A percentile compares a stretch with the other conserved stretches of the same genome.
Conservation (phyloP, 1,140 invertebrate genomes). For the Geopemphigus sp. region DNA sequence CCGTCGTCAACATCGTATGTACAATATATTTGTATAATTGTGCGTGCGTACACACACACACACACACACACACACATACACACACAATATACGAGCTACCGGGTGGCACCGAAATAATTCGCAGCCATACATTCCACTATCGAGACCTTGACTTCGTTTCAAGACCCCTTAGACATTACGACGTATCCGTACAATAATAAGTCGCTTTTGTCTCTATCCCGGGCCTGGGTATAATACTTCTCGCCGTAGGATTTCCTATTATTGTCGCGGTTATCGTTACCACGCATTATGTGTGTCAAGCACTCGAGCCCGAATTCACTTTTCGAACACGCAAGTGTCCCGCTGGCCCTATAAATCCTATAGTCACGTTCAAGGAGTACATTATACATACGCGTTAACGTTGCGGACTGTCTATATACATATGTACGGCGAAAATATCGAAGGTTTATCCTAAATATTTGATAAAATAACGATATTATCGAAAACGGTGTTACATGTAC, state of each 20-base stretch:
- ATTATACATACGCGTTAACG: background rate
- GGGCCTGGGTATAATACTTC: background rate
- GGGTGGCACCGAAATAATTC: slow-evolving; percentile 39
- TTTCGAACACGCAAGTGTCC: background rate
- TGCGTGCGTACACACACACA: background rate
- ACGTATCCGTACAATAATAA: background rate
- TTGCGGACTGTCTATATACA: background rate
- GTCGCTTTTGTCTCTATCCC: slow-evolving; percentile 30
- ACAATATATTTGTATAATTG: slow-evolving; percentile 1
- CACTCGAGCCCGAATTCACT: slow-evolving; percentile 34
- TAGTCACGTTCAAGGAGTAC: slow-evolving; percentile 24
- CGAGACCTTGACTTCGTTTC: slow-evolving; percentile 46
- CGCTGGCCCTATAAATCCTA: slow-evolving; percentile 33
- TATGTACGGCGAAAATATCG: background rate
- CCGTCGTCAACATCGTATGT: background rate
- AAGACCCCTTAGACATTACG: background rate
- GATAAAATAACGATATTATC: background rate
- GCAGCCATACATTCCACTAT: slow-evolving; percentile 34
- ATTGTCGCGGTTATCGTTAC: slow-evolving; percentile 30
- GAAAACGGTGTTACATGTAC: no score
- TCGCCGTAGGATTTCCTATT: slow-evolving; percentile 18
- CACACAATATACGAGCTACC: slow-evolving; percentile 11
- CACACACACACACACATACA: no score
- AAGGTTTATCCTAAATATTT: slow-evolving; percentile 3
- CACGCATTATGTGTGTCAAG: slow-evolving; percentile 44